Evolutionary conservation across 2,888 invertebrate species (phyloP).

Genomic region (Pomacea canaliculata): DNA sequence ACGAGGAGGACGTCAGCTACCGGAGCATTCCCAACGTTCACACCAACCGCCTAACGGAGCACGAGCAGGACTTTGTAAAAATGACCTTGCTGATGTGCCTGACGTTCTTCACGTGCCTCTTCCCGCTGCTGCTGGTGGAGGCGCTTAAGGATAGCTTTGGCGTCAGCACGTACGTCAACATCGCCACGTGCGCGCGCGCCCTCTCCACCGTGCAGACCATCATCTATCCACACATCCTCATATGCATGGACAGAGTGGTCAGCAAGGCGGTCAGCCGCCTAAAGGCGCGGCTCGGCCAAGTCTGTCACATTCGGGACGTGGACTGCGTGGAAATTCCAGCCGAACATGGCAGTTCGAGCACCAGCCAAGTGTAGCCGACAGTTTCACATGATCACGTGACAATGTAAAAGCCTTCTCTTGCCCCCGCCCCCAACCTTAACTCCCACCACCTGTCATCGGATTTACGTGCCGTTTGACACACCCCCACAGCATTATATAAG

Average conservation of each 20-base stretch:
- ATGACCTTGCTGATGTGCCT: constrained; percentile 47
- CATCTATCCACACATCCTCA: constrained; percentile 58
- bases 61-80: constrained; percentile 41
- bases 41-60: constrained; percentile 21
- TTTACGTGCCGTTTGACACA: background rate
- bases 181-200: constrained; percentile 53
- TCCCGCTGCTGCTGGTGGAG: constrained; percentile 57
- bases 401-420: background rate
- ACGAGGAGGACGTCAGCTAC: constrained; percentile 20
- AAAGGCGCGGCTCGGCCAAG: constrained; percentile 17
- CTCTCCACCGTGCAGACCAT: constrained; percentile 57
- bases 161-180: constrained; percentile 49
- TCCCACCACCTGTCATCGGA: background rate
- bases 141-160: constrained; percentile 43
- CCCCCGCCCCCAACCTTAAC: background rate
- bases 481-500: too few species aligned
- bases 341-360: constrained; percentile 34
- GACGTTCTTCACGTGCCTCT: constrained; percentile 51
- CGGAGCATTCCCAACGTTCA: constrained; percentile 18
- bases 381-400: too few species aligned
- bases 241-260: constrained; percentile 52
- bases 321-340: constrained; percentile 16
- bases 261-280: constrained; percentile 46
- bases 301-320: constrained; percentile 4
- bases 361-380: constrained; percentile 32